Conservation (phyloP, 2,888 invertebrate genomes). For the Drosophila maculinotata region DNA sequence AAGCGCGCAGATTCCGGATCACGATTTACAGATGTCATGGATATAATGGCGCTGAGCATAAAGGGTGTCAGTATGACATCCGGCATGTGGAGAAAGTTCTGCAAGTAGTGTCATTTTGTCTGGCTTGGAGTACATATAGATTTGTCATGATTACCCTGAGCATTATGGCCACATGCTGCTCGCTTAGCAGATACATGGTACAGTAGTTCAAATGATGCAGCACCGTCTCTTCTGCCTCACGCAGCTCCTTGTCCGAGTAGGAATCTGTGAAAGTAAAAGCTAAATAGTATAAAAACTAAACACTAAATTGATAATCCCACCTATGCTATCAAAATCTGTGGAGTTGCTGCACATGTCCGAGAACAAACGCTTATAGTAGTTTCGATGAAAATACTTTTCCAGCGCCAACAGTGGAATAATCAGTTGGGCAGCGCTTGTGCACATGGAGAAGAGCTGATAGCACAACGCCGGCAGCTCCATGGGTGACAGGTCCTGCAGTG, state of each 20-base stretch:
- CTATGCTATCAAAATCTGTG: slow-evolving; percentile 84
- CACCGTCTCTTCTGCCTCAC: slow-evolving; percentile 88
- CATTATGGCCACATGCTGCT: slow-evolving; percentile 80
- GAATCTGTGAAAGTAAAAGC: slow-evolving; percentile 75
- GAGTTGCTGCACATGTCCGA: slow-evolving; percentile 83
- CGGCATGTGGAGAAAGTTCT: slow-evolving; percentile 86
- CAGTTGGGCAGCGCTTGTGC: slow-evolving; percentile 83
- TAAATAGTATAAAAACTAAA: neutral
- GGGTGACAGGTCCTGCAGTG: slow-evolving; percentile 86
- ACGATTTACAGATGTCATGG: slow-evolving; percentile 84
- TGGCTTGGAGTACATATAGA: neutral
- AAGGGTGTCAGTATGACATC: slow-evolving; percentile 88
- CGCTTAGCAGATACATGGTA: slow-evolving; percentile 83
- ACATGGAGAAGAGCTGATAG: slow-evolving; percentile 87
- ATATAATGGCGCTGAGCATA: slow-evolving; percentile 87
- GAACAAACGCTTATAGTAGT: slow-evolving; percentile 84
- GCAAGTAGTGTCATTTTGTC: slow-evolving; percentile 55
- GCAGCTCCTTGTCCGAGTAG: slow-evolving; percentile 86
- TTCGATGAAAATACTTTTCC: slow-evolving; percentile 86
- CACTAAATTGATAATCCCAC: slow-evolving; percentile 39
- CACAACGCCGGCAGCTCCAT: slow-evolving; percentile 88
- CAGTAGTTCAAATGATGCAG: slow-evolving; percentile 87
- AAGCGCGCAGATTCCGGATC: slow-evolving; percentile 81
- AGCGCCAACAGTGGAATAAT: slow-evolving; percentile 85
- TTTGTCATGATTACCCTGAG: slow-evolving; percentile 67